phyloP scores from a whole-genome alignment of 2,113 vertebrate genomes.

The Hylia prasina region DNA sequence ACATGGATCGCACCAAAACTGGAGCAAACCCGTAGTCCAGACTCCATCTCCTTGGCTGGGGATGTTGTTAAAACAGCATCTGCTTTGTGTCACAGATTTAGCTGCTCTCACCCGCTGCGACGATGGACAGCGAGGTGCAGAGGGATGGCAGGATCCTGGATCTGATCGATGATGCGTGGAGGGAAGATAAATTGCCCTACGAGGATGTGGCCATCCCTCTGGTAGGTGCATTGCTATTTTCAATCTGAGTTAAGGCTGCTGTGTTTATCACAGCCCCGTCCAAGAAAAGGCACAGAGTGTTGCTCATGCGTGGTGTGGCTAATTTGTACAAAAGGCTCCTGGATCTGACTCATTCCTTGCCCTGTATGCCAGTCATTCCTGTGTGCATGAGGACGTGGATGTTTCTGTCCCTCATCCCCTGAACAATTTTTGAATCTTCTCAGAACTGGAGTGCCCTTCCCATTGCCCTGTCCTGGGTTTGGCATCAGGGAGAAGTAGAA shows the following conservation, averaged over 20 bases:
- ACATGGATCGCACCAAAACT: background rate
- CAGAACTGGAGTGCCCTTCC: background rate
- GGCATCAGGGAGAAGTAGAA: background rate
- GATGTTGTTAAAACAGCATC: background rate
- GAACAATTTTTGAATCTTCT: background rate
- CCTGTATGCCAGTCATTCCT: background rate
- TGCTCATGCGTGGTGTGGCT: fast-evolving
- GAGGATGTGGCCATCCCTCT: slow-evolving; percentile 95
- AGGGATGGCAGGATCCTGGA: slow-evolving; percentile 94
- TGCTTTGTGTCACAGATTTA: slow-evolving; percentile 21
- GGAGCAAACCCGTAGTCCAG: background rate
- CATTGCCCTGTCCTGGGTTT: background rate
- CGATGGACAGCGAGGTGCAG: slow-evolving; percentile 96
- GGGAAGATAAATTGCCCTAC: slow-evolving; percentile 92
- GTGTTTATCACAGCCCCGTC: background rate
- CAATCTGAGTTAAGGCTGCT: background rate
- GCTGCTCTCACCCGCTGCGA: background rate
- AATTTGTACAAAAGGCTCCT: background rate
- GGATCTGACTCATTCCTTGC: background rate
- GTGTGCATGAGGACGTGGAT: background rate
- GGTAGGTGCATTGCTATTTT: slow-evolving; percentile 70
- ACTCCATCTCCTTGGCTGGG: background rate
- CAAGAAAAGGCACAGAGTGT: background rate
- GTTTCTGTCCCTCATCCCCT: background rate
- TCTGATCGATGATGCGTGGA: slow-evolving; percentile 95